These are phyloP conservation scores for Anolis carolinensis DNA, from an alignment of 2,113 vertebrate genomes.

Conservation along the genomic window DNA sequence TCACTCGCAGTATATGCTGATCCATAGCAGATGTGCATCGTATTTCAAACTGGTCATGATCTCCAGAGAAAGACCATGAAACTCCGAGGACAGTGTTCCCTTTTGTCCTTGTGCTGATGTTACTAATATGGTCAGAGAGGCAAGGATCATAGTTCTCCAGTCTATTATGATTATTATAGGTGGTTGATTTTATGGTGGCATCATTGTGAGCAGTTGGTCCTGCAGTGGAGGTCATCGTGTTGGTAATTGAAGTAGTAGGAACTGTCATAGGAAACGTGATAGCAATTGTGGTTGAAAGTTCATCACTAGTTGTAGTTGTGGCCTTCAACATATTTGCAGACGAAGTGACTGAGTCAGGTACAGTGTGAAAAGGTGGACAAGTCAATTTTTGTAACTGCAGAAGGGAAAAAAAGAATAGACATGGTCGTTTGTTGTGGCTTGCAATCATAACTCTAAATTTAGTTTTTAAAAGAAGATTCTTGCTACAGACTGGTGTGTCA, in stretches of 20 bases:
- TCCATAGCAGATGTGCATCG: background rate
- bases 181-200: accelerated
- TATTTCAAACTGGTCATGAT: background rate
- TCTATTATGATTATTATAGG: background rate
- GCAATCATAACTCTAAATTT: background rate
- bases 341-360: background rate
- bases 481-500: background rate
- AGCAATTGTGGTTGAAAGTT: background rate
- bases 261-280: accelerated
- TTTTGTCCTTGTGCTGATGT: background rate
- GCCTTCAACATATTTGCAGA: background rate
- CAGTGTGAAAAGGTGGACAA: background rate
- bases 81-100: background rate
- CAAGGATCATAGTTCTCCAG: background rate
- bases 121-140: background rate
- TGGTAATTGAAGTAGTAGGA: background rate
- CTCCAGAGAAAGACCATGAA: background rate
- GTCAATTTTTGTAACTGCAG: slow-evolving; percentile 39
- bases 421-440: background rate
- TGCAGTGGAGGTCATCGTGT: accelerated
- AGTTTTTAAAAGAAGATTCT: background rate
- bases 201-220: background rate
- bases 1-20: background rate
- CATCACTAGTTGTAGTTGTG: background rate
- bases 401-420: background rate